Conservation (phyloP, 2,888 invertebrate species). For the Drosophila mimetica region DNA sequence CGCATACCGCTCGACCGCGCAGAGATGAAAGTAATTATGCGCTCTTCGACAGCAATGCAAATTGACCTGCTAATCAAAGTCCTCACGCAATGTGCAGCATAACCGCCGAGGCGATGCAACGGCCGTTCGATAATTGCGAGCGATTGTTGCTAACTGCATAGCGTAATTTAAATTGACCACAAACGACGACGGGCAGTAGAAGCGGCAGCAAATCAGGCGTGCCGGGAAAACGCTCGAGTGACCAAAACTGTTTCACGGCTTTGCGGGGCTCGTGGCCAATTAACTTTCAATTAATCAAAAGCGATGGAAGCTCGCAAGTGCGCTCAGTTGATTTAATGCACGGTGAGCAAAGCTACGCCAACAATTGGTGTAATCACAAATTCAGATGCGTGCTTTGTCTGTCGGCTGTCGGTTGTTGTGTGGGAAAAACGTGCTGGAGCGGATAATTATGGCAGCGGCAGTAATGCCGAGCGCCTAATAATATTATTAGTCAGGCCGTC, state of each 20-base stretch:
- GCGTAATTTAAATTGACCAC: conserved; percentile 31
- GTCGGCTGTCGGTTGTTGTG: conserved; percentile 37
- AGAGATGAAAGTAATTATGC: conserved; percentile 1
- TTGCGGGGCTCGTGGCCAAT: conserved; percentile 57
- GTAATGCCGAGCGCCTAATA: conserved; percentile 37
- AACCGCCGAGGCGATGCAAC: conserved; percentile 36
- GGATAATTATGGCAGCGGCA: conserved; percentile 59
- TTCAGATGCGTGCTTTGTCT: conserved; percentile 55
- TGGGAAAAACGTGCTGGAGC: conserved; percentile 69
- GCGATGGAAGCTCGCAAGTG: conserved; percentile 44
- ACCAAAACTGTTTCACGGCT: conserved; percentile 31
- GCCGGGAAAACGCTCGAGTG: conserved; percentile 41
- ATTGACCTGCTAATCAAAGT: conserved; percentile 24
- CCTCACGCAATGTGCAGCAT: conserved; percentile 26
- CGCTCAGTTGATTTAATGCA: conserved; percentile 61
- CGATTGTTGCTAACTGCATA: conserved; percentile 45
- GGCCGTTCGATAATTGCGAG: conserved; percentile 38
- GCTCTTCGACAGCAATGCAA: conserved; percentile 11
- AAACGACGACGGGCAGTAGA: conserved; percentile 8
- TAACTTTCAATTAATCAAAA: conserved; percentile 75
- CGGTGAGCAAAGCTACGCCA: conserved; percentile 25
- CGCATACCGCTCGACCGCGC: background rate
- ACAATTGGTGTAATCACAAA: conserved; percentile 58
- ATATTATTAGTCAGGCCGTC: conserved; percentile 46
- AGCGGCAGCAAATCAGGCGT: conserved; percentile 32